These are phyloP conservation scores for Stegostoma tigrinum DNA, from an alignment of 2,113 vertebrate genomes.

Conservation along the genomic window DNA sequence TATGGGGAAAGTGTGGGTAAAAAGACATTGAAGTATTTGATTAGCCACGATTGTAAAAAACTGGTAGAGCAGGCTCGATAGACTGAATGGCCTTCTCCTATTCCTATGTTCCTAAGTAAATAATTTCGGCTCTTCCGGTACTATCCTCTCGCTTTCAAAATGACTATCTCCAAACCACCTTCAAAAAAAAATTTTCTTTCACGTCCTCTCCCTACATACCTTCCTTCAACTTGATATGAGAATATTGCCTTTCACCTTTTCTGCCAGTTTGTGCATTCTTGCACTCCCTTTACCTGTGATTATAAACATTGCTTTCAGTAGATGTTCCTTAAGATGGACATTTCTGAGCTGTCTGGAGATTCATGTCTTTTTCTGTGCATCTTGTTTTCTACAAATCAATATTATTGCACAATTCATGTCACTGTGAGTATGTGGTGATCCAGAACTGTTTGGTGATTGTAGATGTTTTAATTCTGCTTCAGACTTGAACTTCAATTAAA, in stretches of 20 bases:
- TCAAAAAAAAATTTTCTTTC: not conserved
- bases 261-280: not conserved
- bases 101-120: not conserved
- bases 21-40: no score
- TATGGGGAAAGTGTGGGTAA: no score
- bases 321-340: not conserved
- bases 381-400: not conserved
- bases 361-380: not conserved
- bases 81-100: no score
- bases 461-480: not conserved
- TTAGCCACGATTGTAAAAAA: no score
- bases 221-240: not conserved
- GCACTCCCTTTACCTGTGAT: not conserved
- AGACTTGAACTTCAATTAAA: not conserved
- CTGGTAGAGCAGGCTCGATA: no score
- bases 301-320: not conserved
- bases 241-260: not conserved
- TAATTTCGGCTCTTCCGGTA: not conserved
- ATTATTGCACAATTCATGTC: not conserved
- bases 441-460: not conserved
- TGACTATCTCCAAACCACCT: not conserved
- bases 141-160: not conserved
- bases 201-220: not conserved
- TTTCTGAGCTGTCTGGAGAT: not conserved
- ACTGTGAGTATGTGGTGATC: not conserved